Conservation (phyloP, 2,113 vertebrate genomes). For the Thinocorus orbignyianus region DNA sequence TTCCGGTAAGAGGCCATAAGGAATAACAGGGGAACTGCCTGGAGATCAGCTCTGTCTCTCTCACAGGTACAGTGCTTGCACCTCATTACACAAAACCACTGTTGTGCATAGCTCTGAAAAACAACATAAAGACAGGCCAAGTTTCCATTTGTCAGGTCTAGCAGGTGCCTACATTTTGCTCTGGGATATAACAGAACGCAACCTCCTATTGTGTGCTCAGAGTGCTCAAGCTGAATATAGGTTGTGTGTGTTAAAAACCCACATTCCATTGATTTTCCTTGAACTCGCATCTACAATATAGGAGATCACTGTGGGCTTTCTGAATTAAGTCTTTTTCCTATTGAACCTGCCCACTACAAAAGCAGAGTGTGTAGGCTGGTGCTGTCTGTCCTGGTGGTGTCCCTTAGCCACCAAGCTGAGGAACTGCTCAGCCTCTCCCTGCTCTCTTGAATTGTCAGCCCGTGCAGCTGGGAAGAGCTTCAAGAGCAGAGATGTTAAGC, state of each 20-base stretch:
- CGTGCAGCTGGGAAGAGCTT: not conserved
- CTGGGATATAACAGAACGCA: no score
- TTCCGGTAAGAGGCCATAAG: not conserved
- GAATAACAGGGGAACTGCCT: not conserved
- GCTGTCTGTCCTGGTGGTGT: not conserved
- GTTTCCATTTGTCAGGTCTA: not conserved
- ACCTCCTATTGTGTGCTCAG: no score
- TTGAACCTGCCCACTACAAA: accelerated
- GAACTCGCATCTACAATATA: not conserved
- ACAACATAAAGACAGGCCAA: not conserved
- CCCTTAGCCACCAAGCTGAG: not conserved
- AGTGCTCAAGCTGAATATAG: not conserved
- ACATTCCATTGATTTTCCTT: not conserved
- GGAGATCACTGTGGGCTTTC: not conserved
- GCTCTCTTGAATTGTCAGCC: not conserved
- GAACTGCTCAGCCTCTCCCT: not conserved
- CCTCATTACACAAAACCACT: not conserved
- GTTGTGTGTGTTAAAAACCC: not conserved
- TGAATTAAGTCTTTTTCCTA: not conserved
- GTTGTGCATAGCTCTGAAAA: not conserved
- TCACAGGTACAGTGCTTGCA: not conserved
- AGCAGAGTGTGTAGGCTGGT: not conserved
- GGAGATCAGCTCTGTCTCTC: not conserved
- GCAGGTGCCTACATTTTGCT: not conserved
- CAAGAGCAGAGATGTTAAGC: not conserved